A percentile compares a stretch with the other conserved stretches of the same genome.
phyloP scores from a whole-genome alignment of 2,888 invertebrate genomes.

The Tetragnatha montana region DNA sequence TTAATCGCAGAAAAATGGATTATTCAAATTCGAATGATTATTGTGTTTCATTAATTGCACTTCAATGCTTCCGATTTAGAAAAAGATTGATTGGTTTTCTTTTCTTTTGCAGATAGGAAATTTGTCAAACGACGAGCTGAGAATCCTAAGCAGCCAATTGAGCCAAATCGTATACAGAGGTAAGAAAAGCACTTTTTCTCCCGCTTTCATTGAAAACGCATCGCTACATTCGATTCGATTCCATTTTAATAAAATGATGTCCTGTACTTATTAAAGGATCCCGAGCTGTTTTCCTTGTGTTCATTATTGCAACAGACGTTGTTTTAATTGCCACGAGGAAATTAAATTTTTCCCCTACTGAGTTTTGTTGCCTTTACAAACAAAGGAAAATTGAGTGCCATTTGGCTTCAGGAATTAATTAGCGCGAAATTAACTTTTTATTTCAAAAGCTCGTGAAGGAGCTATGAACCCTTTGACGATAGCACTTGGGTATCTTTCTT shows the following conservation, averaged over 20 bases:
- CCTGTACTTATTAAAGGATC: constrained; percentile 6
- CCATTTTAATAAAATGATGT: constrained; percentile 30
- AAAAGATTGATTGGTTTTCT: constrained; percentile 30
- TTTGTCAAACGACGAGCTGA: constrained; percentile 91
- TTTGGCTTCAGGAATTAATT: constrained; percentile 41
- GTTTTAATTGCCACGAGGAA: constrained; percentile 43
- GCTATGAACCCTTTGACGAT: too few species aligned
- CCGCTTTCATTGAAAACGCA: constrained; percentile 25
- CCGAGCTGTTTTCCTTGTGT: constrained; percentile 30
- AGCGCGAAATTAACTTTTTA: constrained; percentile 28
- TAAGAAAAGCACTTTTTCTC: constrained; percentile 77
- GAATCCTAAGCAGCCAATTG: constrained; percentile 92
- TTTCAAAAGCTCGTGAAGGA: not conserved
- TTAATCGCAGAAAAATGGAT: constrained; percentile 55
- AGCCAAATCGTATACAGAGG: constrained; percentile 94
- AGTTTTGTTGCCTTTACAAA: constrained; percentile 20
- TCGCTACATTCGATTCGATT: constrained; percentile 44
- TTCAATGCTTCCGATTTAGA: constrained; percentile 21
- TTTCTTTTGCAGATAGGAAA: constrained; percentile 80
- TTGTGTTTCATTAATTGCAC: constrained; percentile 56
- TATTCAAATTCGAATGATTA: constrained; percentile 53
- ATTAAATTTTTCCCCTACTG: constrained; percentile 37
- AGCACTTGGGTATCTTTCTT: too few species aligned
- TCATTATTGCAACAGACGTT: constrained; percentile 20
- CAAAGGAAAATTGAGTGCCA: constrained; percentile 25